phyloP scores from a whole-genome alignment of 1,140 invertebrate genomes.

The Drosophila sproati region DNA sequence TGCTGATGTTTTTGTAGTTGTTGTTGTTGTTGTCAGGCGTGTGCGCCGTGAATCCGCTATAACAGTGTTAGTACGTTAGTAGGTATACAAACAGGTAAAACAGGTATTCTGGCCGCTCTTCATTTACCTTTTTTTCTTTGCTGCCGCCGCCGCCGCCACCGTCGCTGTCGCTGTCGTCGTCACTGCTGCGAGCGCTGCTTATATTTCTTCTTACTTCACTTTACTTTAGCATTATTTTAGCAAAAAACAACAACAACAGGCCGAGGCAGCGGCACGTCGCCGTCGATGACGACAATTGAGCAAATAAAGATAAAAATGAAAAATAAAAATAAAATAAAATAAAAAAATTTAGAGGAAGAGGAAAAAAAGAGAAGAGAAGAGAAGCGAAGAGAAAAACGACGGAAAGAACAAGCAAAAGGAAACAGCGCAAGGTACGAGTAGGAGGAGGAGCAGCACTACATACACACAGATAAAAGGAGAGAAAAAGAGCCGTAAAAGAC shows the following conservation, averaged over 20 bases:
- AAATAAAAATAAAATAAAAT: slow-evolving; percentile 11
- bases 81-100: slow-evolving; percentile 85
- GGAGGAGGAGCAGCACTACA: slow-evolving; percentile 6
- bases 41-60: slow-evolving; percentile 83
- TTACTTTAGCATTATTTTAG: slow-evolving; percentile 80
- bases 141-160: slow-evolving; percentile 12
- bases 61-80: slow-evolving; percentile 85
- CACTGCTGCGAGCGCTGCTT: slow-evolving; percentile 30
- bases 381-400: slow-evolving; percentile 19
- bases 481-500: slow-evolving; percentile 1
- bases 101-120: slow-evolving; percentile 80
- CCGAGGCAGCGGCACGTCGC: slow-evolving; percentile 28
- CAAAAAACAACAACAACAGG: slow-evolving; percentile 42
- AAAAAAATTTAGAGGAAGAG: slow-evolving; percentile 2
- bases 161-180: slow-evolving; percentile 1
- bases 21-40: slow-evolving; percentile 67
- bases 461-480: slow-evolving; percentile 4
- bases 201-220: slow-evolving; percentile 65
- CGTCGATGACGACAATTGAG: slow-evolving; percentile 75
- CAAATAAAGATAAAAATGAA: slow-evolving; percentile 73
- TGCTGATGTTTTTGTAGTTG: slow-evolving; percentile 21
- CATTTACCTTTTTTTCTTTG: slow-evolving; percentile 59
- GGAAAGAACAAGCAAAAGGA: slow-evolving; percentile 37
- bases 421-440: background rate
- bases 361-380: slow-evolving; percentile 10